Base-by-base conservation (phyloP, 2,888 invertebrate genomes). In the Galeopsomyia nigrocyanea region DNA sequence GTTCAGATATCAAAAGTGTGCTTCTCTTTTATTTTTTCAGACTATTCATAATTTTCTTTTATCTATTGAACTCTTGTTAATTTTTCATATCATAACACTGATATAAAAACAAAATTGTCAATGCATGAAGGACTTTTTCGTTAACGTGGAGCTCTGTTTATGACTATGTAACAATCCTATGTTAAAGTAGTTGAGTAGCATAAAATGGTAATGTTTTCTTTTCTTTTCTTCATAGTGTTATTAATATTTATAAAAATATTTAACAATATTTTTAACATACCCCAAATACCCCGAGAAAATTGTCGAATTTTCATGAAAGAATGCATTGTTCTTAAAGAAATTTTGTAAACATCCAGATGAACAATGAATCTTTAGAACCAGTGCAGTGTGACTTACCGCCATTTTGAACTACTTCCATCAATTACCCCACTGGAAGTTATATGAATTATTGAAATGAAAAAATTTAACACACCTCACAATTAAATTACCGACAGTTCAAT, bases 341-440 rank as follows among this genome's bases (percentile, higher is more conserved):
- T 62, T 72, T 72, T 72, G 39, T 49, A 61, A 46, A 46, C 14
- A 71, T n/a, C 68, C 71, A 26, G 31, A 50, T 16, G 31, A 31
- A 49, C 55, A 73, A 73, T 71, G 72, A 76, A 56, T 72, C 60
- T 74, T 73, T 75, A 75, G 65, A 75, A 72, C 73, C 71, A 76
- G 70, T 76, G 77, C 77, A 73, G 75, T 81, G 78, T 78, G 81
- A 83, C 81, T 85, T 84, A 82, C 86, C 86, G 86, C 86, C 86
- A 86, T 86, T 86, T 86, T 86, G 86, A 84, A 85, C 83, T 81
- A 84, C 84, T 84, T 83, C 85, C 86, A 85, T 83, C 84, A 85
- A 85, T 81, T 83, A 84, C 85, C 83, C 84, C 82, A 79, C 79
- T 80, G 79, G 68, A 74, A 77, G 73, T 74, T 55, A 60, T 22